Evolutionary conservation across 2,888 invertebrate genomes (phyloP).

Genomic region (Nomada fabriciana): DNA sequence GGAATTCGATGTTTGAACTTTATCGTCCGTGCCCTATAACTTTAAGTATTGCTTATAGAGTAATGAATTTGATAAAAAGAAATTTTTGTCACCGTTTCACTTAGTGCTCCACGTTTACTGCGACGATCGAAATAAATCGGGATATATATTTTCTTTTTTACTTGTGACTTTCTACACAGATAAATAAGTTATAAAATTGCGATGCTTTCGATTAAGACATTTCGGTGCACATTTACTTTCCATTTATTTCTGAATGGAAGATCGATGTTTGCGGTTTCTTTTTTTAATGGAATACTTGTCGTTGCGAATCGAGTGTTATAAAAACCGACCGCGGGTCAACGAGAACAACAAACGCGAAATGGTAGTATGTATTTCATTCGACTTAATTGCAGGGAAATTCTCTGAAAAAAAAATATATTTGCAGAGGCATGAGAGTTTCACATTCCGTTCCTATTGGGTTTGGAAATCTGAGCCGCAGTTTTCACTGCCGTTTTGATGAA

Average conservation of each 20-base stretch:
- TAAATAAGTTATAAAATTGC: too few species aligned
- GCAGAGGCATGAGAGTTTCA: neutral
- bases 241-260: neutral
- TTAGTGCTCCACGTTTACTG: neutral
- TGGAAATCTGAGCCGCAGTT: neutral
- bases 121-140: neutral
- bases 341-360: neutral
- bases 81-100: neutral
- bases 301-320: neutral
- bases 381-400: neutral
- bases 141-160: neutral
- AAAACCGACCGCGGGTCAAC: neutral
- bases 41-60: neutral
- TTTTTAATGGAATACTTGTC: constrained; percentile 2
- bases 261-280: constrained; percentile 6
- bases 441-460: neutral
- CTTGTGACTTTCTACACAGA: neutral
- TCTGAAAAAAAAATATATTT: neutral
- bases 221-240: too few species aligned
- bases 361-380: neutral
- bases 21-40: constrained; percentile 23
- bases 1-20: constrained; percentile 36
- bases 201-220: too few species aligned
- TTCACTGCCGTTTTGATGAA: neutral
- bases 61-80: constrained; percentile 17